Percentiles rank a stretch among this genome's conserved stretches.
Conservation (phyloP, 2,797 vertebrate species). For the Hemitrygon akajei region DNA sequence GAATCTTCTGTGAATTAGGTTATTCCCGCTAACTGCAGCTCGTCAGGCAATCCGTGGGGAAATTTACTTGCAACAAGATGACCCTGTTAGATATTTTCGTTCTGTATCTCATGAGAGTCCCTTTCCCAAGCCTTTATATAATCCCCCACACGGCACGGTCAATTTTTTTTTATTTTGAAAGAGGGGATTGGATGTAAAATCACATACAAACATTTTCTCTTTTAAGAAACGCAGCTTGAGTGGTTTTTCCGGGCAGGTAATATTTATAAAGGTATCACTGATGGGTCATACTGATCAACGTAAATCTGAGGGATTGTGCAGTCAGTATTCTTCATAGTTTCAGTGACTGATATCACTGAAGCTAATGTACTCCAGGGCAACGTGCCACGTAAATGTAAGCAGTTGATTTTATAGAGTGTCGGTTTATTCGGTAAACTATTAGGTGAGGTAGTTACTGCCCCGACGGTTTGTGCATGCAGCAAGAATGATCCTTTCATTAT, state of each 20-base stretch:
- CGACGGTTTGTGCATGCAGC: no score
- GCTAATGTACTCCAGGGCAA: not conserved
- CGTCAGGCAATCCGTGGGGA: not conserved
- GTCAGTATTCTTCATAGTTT: not conserved
- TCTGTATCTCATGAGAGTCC: not conserved
- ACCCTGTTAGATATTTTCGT: not conserved
- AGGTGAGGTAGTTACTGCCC: not conserved
- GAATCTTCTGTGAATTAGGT: not conserved
- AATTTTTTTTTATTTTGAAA: not conserved
- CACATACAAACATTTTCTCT: not conserved
- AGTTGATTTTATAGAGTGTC: not conserved
- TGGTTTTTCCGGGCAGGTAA: not conserved
- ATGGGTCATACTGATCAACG: not conserved
- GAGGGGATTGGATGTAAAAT: not conserved
- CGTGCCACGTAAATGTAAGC: not conserved
- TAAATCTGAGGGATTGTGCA: not conserved
- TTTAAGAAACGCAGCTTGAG: not conserved
- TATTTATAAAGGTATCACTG: no score
- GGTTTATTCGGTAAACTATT: not conserved
- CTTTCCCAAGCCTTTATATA: not conserved
- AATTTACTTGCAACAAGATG: not conserved
- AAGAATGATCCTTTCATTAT: no score
- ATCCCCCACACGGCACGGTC: not conserved
- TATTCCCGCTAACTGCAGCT: not conserved
- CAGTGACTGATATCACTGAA: not conserved